phyloP scores from a whole-genome alignment of 2,797 vertebrate genomes.

The Aeoliscus strigatus region DNA sequence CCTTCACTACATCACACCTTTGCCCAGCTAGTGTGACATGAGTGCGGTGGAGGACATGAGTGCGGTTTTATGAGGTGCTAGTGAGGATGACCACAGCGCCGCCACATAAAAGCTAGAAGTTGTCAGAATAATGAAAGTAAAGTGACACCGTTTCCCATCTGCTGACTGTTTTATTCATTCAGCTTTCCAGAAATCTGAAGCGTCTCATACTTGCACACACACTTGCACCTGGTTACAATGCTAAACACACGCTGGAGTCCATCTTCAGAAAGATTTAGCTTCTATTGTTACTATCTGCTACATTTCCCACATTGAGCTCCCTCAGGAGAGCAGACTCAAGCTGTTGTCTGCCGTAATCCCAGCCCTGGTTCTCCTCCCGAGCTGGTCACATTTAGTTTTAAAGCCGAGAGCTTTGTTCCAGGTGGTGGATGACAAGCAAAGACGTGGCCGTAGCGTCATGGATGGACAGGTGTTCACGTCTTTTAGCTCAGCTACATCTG shows the following conservation, averaged over 20 bases:
- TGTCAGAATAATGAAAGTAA: slow-evolving; percentile 52
- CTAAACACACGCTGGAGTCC: slow-evolving; percentile 32
- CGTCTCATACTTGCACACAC: slow-evolving; percentile 3
- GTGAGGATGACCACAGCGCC: slow-evolving; percentile 65
- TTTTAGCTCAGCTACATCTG: slow-evolving; percentile 37
- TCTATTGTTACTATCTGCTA: slow-evolving; percentile 47
- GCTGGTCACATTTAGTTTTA: slow-evolving; percentile 54
- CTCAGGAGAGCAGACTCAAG: slow-evolving; percentile 43
- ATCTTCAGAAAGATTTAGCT: slow-evolving; percentile 44
- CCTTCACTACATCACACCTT: slow-evolving; percentile 64
- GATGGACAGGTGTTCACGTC: slow-evolving; percentile 50
- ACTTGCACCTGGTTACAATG: slow-evolving; percentile 6
- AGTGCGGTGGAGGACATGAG: slow-evolving; percentile 49
- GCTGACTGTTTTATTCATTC: slow-evolving; percentile 25
- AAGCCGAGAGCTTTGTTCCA: slow-evolving; percentile 54
- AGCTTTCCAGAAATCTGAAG: slow-evolving; percentile 22
- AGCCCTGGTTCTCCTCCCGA: slow-evolving; percentile 50
- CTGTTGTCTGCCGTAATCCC: slow-evolving; percentile 51
- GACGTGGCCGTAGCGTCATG: slow-evolving; percentile 30
- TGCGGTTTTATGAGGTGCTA: slow-evolving; percentile 62
- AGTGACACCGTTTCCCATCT: slow-evolving; percentile 48
- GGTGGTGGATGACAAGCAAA: slow-evolving; percentile 35
- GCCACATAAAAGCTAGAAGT: slow-evolving; percentile 50
- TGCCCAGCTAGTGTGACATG: slow-evolving; percentile 35
- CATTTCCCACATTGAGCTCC: slow-evolving; percentile 24